Percentiles rank a stretch among this genome's conserved stretches.
phyloP scores from a whole-genome alignment of 2,888 invertebrate species.

The Stenoptilia bipunctidactyla region DNA sequence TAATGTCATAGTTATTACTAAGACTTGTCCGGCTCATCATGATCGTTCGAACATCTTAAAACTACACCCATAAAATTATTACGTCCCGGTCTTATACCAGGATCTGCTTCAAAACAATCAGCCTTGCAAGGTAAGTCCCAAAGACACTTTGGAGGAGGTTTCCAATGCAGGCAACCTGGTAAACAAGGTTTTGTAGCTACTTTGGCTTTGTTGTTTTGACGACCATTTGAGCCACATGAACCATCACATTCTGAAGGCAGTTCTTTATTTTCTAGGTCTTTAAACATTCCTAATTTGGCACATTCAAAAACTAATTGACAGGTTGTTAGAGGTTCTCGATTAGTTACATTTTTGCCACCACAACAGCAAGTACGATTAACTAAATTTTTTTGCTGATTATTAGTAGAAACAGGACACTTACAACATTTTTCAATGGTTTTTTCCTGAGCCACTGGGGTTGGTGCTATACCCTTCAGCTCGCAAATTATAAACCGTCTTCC shows the following conservation, averaged over 20 bases:
- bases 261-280: background rate
- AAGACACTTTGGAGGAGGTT: constrained; percentile 51
- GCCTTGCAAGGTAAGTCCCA: constrained; percentile 57
- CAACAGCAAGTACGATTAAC: constrained; percentile 2
- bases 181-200: constrained; percentile 43
- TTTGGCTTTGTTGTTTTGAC: constrained; percentile 19
- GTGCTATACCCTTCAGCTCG: constrained; percentile 48
- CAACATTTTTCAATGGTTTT: constrained; percentile 39
- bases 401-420: constrained; percentile 35
- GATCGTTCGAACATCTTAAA: background rate
- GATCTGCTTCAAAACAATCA: constrained; percentile 48
- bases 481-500: constrained; percentile 54
- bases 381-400: constrained; percentile 9
- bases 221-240: constrained; percentile 28
- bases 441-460: constrained; percentile 26
- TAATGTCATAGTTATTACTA: constrained; percentile 24
- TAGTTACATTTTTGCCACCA: constrained; percentile 15
- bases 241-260: constrained; percentile 9
- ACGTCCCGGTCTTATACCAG: constrained; percentile 37
- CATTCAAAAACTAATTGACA: constrained; percentile 31
- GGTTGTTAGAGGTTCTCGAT: constrained; percentile 1
- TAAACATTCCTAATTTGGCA: constrained; percentile 21
- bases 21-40: too few relatives aligned
- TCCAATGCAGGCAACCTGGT: constrained; percentile 46
- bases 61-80: constrained; percentile 25